Percentiles rank a stretch among this genome's conserved stretches.
phyloP scores from a whole-genome alignment of 2,113 vertebrate genomes.

The Empidonax traillii region DNA sequence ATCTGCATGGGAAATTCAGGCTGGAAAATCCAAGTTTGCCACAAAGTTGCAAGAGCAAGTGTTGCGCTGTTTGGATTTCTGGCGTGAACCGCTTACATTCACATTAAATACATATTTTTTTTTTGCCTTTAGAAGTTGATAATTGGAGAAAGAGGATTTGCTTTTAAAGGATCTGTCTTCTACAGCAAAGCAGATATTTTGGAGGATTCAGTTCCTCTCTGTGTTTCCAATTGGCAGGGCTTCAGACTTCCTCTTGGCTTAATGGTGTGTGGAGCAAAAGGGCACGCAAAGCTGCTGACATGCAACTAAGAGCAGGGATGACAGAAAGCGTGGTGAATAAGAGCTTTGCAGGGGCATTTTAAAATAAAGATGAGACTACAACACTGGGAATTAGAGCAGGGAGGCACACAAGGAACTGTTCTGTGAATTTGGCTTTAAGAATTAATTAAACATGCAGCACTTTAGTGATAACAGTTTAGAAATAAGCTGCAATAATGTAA shows the following conservation, averaged over 20 bases:
- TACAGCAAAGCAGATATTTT: neutral
- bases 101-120: neutral
- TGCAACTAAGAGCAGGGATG: neutral
- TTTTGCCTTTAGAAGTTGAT: neutral
- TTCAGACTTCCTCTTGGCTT: constrained; percentile 1
- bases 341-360: neutral
- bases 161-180: neutral
- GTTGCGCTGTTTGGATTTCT: neutral
- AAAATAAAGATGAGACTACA: neutral
- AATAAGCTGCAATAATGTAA: neutral
- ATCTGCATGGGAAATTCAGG: neutral
- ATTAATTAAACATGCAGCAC: neutral
- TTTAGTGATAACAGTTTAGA: neutral
- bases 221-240: neutral
- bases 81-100: neutral
- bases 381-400: neutral
- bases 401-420: neutral
- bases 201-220: neutral
- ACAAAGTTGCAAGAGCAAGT: neutral
- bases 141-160: neutral
- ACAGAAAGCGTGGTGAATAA: neutral
- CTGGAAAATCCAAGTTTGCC: neutral
- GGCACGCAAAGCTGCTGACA: neutral
- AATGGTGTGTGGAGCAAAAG: neutral
- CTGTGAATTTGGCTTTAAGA: neutral